Conservation (phyloP, 2,888 invertebrate genomes). For the Mythimna ferrago region DNA sequence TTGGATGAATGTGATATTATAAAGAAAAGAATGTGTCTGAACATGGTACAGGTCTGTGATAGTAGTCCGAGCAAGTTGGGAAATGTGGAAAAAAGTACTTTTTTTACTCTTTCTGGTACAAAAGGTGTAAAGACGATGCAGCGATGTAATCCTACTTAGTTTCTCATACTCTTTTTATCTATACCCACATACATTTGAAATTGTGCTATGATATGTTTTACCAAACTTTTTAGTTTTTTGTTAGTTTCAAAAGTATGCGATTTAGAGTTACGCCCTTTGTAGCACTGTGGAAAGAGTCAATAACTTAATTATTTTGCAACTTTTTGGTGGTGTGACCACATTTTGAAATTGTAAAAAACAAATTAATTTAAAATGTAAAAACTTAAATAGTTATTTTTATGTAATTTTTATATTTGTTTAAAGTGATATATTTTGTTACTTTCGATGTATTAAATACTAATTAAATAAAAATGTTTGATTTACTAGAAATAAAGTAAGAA, state of each 20-base stretch:
- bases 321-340: conserved; percentile 46
- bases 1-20: conserved; percentile 32
- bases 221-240: too few species aligned
- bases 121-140: too few species aligned
- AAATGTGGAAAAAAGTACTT: neutral
- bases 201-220: too few species aligned
- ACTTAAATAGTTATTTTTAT: conserved; percentile 24
- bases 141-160: too few species aligned
- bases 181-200: neutral
- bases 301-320: conserved; percentile 1
- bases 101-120: too few species aligned
- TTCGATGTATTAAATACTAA: conserved; percentile 44
- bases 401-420: conserved; percentile 21
- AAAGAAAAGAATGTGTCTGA: conserved; percentile 18
- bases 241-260: too few species aligned
- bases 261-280: neutral
- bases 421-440: conserved; percentile 38
- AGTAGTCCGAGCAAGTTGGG: conserved; percentile 49
- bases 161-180: too few species aligned
- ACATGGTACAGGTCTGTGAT: conserved; percentile 57
- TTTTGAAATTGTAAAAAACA: conserved; percentile 26
- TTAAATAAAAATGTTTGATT: conserved; percentile 10
- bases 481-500: too few species aligned
- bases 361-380: conserved; percentile 9
- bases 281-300: too few species aligned